Percentiles rank a stretch among this genome's conserved stretches.
These are phyloP conservation scores for Aphidius gifuensis DNA, from an alignment of 1,140 invertebrate genomes.

Conservation along the genomic window DNA sequence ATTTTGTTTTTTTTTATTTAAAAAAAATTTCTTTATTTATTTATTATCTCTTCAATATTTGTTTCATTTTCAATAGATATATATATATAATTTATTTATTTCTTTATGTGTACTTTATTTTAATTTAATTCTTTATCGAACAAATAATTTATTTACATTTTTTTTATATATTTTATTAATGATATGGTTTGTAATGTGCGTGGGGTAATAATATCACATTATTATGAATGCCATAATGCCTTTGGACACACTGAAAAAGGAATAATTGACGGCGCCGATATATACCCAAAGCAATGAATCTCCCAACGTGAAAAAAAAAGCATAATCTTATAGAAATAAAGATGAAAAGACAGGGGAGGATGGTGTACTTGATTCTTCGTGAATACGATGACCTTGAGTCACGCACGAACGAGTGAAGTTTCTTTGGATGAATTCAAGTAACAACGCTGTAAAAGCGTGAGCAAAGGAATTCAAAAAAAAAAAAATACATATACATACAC, in stretches of 20 bases:
- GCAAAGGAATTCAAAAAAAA: slow-evolving; percentile 24
- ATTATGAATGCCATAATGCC: too few relatives aligned
- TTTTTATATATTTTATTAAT: too few relatives aligned
- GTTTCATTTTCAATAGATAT: too few relatives aligned
- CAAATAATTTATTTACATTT: too few relatives aligned
- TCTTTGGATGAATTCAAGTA: slow-evolving; percentile 18
- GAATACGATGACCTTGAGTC: slow-evolving; percentile 44
- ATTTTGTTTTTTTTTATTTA: neutral
- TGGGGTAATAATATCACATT: too few relatives aligned
- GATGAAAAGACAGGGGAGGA: neutral
- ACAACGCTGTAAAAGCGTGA: slow-evolving; percentile 14
- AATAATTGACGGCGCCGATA: too few relatives aligned
- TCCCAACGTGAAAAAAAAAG: neutral
- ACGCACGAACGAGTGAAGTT: slow-evolving; percentile 36
- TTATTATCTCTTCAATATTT: neutral
- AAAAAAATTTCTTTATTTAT: neutral
- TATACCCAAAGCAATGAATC: too few relatives aligned
- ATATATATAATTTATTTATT: too few relatives aligned
- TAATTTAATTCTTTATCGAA: too few relatives aligned
- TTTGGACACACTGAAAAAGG: too few relatives aligned
- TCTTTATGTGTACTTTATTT: too few relatives aligned
- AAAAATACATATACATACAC: slow-evolving; percentile 16
- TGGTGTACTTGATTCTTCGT: slow-evolving; percentile 1
- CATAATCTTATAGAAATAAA: neutral
- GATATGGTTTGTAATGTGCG: too few relatives aligned